phyloP scores from a whole-genome alignment of 2,888 invertebrate species.

The Apeira syringaria region DNA sequence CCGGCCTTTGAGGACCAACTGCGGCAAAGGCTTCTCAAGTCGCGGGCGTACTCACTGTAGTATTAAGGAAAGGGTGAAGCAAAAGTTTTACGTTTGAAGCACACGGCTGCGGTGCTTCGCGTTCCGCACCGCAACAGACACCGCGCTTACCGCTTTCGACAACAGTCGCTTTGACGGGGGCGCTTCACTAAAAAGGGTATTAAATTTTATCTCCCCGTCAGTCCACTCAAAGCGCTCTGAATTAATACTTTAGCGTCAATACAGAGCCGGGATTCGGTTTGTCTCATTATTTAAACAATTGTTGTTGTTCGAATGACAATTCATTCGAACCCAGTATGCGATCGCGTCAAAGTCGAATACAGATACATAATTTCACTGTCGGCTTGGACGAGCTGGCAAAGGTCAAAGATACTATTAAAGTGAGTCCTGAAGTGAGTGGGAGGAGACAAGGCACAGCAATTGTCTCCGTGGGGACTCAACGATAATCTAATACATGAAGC shows the following conservation, averaged over 20 bases:
- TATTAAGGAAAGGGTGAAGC: conserved; percentile 73
- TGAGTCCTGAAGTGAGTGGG: conserved; percentile 45
- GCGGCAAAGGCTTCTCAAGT: conserved; percentile 73
- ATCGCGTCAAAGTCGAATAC: conserved; percentile 57
- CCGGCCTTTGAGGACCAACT: conserved; percentile 71
- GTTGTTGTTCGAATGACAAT: conserved; percentile 21
- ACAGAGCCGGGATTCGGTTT: conserved; percentile 33
- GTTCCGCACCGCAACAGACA: conserved; percentile 60
- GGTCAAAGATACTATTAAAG: conserved; percentile 71
- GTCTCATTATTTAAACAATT: conserved; percentile 26
- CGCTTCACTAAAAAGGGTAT: conserved; percentile 63
- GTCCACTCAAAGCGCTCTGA: conserved; percentile 60
- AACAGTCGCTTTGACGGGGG: conserved; percentile 76
- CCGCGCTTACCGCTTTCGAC: conserved; percentile 65
- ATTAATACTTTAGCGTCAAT: conserved; percentile 63
- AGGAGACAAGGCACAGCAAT: conserved; percentile 51
- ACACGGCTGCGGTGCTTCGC: conserved; percentile 57
- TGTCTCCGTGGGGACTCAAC: conserved; percentile 61
- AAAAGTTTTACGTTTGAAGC: conserved; percentile 78
- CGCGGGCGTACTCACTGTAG: conserved; percentile 51
- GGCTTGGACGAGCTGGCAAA: conserved; percentile 55
- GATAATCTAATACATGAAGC: conserved; percentile 63
- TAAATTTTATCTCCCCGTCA: conserved; percentile 66
- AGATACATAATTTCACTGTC: conserved; percentile 56
- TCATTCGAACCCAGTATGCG: conserved; percentile 47